phyloP scores from a whole-genome alignment of 2,113 vertebrate genomes.

The Sphyrna mokarran region DNA sequence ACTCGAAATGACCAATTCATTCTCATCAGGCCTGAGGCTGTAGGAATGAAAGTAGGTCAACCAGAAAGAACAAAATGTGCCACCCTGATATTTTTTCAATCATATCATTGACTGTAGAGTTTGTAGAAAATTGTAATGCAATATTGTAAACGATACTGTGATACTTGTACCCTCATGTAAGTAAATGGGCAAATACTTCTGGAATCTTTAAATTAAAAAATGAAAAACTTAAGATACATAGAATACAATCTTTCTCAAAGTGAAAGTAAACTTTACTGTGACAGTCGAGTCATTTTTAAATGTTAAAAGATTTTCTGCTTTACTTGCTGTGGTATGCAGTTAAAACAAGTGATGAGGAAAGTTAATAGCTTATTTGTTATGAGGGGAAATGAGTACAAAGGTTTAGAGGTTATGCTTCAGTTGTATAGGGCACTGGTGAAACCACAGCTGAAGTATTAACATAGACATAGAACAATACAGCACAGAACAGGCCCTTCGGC shows the following conservation, averaged over 20 bases:
- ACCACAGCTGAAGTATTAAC: too few relatives aligned
- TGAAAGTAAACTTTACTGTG: neutral
- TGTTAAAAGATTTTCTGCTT: neutral
- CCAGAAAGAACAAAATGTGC: too few relatives aligned
- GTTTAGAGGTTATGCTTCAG: too few relatives aligned
- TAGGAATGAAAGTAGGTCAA: too few relatives aligned
- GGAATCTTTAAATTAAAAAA: neutral
- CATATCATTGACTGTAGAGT: neutral
- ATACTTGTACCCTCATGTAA: neutral
- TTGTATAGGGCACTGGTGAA: too few relatives aligned
- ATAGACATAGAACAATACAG: too few relatives aligned
- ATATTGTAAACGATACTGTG: neutral
- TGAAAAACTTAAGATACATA: neutral
- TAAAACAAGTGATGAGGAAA: too few relatives aligned
- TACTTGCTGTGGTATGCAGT: too few relatives aligned
- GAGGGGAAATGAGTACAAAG: too few relatives aligned
- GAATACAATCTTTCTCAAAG: neutral
- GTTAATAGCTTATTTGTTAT: too few relatives aligned
- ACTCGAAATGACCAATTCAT: neutral
- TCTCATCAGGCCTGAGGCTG: neutral
- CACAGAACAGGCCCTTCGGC: too few relatives aligned
- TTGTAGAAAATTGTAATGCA: neutral
- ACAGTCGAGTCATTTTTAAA: neutral
- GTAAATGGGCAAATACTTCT: neutral
- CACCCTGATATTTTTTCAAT: neutral